phyloP scores from a whole-genome alignment of 2,113 vertebrate species.

The Pachyramphus minor region DNA sequence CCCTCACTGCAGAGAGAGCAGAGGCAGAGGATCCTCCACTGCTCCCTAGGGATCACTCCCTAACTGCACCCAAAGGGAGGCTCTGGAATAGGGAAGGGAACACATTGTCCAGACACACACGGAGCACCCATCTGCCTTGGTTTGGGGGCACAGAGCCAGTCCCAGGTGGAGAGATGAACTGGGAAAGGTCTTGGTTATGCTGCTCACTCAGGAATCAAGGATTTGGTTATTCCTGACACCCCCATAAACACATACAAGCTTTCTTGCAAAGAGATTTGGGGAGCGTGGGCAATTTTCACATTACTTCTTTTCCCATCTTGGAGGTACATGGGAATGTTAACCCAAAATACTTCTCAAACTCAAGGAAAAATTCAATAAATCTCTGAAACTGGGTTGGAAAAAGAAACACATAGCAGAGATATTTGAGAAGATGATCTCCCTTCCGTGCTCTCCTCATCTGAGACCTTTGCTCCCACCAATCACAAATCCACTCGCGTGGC shows the following conservation, averaged over 20 bases:
- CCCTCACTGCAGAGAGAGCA: not conserved
- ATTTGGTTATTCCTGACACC: not conserved
- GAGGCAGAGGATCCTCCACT: not conserved
- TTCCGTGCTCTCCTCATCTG: not conserved
- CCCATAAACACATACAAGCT: not conserved
- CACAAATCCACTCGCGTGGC: rapidly evolving
- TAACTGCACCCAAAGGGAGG: rapidly evolving
- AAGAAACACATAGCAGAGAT: rapidly evolving
- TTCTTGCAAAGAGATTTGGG: not conserved
- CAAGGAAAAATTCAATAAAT: not conserved
- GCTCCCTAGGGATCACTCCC: not conserved
- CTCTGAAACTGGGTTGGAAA: not conserved
- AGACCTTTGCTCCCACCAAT: not conserved
- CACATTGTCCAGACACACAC: not conserved
- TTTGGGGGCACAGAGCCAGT: not conserved
- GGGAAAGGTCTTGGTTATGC: rapidly evolving
- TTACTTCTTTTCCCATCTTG: not conserved
- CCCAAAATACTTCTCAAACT: not conserved
- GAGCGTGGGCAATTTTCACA: not conserved
- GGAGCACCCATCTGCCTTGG: rapidly evolving
- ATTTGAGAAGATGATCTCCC: not conserved
- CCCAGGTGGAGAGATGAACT: not conserved
- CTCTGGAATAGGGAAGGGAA: rapidly evolving
- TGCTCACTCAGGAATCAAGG: not conserved
- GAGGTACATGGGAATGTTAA: not conserved